Percentiles rank a stretch among this genome's conserved stretches.
Conservation (phyloP, 2,113 vertebrate species). For the Otis tarda region DNA sequence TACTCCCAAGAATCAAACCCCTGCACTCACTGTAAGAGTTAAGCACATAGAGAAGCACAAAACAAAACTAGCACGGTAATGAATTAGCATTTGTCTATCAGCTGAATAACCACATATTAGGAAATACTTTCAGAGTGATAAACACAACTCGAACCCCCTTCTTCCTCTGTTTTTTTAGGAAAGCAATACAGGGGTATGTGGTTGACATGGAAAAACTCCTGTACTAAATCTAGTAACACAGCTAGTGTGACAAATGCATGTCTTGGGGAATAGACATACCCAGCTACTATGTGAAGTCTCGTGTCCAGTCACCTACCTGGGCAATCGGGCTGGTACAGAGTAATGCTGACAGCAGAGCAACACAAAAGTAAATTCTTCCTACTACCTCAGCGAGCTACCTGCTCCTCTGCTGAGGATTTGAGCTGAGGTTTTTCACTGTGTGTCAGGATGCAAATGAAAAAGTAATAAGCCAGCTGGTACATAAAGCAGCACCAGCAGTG, state of each 20-base stretch:
- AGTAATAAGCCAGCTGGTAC: background rate
- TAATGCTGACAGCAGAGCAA: background rate
- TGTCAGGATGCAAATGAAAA: background rate
- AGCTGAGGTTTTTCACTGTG: background rate
- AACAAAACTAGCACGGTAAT: background rate
- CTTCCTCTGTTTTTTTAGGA: background rate
- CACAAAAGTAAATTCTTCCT: background rate
- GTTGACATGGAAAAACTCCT: background rate
- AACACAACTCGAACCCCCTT: background rate
- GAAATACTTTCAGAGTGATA: background rate
- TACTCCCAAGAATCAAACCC: constrained; percentile 15
- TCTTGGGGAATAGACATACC: accelerated
- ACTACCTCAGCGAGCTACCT: background rate
- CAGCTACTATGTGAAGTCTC: background rate
- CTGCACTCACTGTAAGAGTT: background rate
- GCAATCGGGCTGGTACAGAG: background rate
- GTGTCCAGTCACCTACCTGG: background rate
- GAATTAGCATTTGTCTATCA: background rate
- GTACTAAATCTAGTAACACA: background rate
- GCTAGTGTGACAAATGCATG: background rate
- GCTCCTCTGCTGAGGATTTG: background rate
- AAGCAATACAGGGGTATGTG: accelerated
- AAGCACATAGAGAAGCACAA: background rate
- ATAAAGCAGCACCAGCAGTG: background rate
- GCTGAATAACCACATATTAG: background rate